Conservation (phyloP, 2,888 invertebrate genomes). For the Silvanus unidentatus region DNA sequence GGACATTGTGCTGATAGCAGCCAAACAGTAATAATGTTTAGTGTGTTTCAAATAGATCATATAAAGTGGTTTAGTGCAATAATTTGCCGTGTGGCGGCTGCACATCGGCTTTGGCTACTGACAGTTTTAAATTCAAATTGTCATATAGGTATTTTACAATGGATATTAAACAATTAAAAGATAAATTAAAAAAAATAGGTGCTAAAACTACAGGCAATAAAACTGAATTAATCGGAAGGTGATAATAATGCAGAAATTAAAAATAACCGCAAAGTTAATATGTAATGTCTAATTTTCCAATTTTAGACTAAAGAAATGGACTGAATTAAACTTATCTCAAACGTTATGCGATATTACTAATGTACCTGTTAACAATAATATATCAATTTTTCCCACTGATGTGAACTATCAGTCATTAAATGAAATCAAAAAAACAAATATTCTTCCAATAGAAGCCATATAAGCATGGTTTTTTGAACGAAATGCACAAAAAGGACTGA, state of each 20-base stretch:
- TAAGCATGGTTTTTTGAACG: background rate
- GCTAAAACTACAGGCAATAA: background rate
- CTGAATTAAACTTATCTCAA: too few species aligned
- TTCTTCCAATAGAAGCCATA: background rate
- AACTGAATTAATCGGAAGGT: background rate
- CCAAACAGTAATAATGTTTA: too few species aligned
- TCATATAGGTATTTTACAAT: too few species aligned
- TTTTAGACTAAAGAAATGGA: background rate
- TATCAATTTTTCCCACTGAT: background rate
- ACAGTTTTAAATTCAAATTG: too few species aligned
- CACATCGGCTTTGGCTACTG: too few species aligned
- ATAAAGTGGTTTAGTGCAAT: too few species aligned
- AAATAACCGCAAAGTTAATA: background rate
- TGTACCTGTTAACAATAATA: background rate
- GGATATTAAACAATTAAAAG: too few species aligned
- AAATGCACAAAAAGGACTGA: slow-evolving; percentile 1
- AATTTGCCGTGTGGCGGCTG: too few species aligned
- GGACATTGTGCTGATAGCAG: too few species aligned
- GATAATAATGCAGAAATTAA: background rate
- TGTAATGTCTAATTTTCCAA: too few species aligned
- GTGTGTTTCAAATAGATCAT: too few species aligned
- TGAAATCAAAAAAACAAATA: background rate
- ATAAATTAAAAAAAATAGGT: background rate
- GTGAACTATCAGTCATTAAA: background rate
- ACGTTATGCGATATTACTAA: too few species aligned